Percentiles rank a stretch among this genome's conserved stretches.
These are phyloP conservation scores for Phylloscopus trochilus DNA, from an alignment of 2,113 vertebrate genomes.

Conservation along the genomic window DNA sequence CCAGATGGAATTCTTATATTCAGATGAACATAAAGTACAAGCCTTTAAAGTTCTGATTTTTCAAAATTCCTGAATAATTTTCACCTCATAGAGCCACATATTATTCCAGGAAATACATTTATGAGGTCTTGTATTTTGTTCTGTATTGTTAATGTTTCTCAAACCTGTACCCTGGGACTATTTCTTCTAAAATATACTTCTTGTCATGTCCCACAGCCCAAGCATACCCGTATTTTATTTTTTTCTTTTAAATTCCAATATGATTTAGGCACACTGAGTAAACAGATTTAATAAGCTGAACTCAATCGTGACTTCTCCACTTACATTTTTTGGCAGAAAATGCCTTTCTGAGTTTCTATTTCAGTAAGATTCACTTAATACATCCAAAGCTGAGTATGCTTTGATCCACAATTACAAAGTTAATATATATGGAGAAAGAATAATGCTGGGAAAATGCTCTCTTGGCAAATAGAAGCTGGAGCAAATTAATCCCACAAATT, in stretches of 20 bases:
- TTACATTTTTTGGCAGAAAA: constrained; percentile 66
- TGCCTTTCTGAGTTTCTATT: constrained; percentile 54
- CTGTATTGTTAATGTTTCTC: neutral
- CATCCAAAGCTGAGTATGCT: constrained; percentile 41
- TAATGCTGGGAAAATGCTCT: constrained; percentile 63
- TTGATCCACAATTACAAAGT: constrained; percentile 59
- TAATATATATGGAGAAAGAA: constrained; percentile 53
- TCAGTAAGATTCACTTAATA: constrained; percentile 57
- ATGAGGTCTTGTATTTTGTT: neutral
- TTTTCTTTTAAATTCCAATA: constrained; percentile 34
- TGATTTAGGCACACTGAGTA: constrained; percentile 48
- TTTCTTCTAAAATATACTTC: neutral
- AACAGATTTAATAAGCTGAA: constrained; percentile 67
- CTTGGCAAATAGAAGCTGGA: constrained; percentile 46
- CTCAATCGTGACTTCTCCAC: constrained; percentile 58
- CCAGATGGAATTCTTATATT: constrained; percentile 11
- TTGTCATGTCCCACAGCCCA: constrained; percentile 1
- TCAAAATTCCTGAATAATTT: neutral
- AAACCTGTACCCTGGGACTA: neutral
- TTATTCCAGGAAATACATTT: neutral
- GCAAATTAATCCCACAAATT: constrained; percentile 49
- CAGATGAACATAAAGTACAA: neutral
- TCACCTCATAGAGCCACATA: neutral
- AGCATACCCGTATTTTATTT: neutral
- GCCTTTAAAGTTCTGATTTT: neutral